These are phyloP conservation scores for Dryas iulia DNA, from an alignment of 1,140 invertebrate species.

Conservation along the genomic window DNA sequence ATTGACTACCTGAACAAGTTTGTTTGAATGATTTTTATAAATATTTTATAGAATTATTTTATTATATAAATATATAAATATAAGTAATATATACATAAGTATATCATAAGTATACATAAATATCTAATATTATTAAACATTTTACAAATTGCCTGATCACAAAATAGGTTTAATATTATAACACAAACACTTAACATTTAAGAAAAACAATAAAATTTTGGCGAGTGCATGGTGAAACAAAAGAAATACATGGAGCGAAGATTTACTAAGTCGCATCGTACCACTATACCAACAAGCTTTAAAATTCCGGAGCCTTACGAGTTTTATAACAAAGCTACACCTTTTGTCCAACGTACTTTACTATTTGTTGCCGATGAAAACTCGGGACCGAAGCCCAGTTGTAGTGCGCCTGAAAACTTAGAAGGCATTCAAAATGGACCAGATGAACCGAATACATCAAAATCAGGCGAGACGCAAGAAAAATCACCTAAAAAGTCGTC, in stretches of 20 bases:
- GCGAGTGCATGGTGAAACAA: constrained; percentile 64
- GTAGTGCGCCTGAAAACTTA: constrained; percentile 30
- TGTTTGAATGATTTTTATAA: not conserved
- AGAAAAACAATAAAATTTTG: not conserved
- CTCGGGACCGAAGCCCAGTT: constrained; percentile 59
- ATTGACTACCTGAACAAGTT: constrained; percentile 7
- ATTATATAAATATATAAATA: not conserved
- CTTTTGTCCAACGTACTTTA: constrained; percentile 75
- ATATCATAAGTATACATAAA: not conserved
- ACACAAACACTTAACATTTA: too few relatives aligned
- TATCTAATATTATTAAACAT: not conserved
- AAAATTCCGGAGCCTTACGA: constrained; percentile 74
- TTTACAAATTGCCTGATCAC: not conserved
- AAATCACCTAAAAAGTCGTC: constrained; percentile 75
- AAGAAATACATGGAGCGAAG: constrained; percentile 78
- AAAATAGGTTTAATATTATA: not conserved
- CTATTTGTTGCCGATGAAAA: constrained; percentile 73
- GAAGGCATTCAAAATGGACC: constrained; percentile 45
- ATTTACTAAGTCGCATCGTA: constrained; percentile 70
- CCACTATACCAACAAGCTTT: constrained; percentile 69
- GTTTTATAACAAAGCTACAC: constrained; percentile 78
- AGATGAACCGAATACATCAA: constrained; percentile 56
- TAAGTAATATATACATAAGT: not conserved
- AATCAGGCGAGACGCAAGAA: constrained; percentile 65
- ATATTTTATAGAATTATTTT: not conserved